These are phyloP conservation scores for Chroicocephalus ridibundus DNA, from an alignment of 2,113 vertebrate species.

Conservation along the genomic window DNA sequence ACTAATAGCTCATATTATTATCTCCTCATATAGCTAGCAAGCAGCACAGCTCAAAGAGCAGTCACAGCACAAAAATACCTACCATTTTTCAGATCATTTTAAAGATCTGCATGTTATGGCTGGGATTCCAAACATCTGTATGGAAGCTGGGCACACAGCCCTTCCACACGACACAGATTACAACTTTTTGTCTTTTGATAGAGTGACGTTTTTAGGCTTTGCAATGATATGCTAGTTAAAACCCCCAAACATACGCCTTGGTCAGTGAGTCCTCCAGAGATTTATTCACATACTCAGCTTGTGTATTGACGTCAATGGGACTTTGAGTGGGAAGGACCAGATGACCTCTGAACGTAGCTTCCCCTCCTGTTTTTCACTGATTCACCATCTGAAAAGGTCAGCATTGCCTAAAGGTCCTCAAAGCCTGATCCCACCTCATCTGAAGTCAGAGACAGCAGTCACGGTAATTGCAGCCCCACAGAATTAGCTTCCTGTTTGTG, in stretches of 20 bases:
- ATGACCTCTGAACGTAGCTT: neutral
- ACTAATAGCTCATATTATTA: neutral
- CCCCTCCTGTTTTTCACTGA: neutral
- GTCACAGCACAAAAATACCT: neutral
- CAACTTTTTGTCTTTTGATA: neutral
- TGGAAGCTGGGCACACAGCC: neutral
- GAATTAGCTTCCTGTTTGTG: neutral
- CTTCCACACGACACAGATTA: fast-evolving
- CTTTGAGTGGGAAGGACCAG: neutral
- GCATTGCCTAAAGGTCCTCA: neutral
- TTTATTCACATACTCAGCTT: neutral
- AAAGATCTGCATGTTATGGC: neutral
- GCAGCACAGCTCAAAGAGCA: neutral
- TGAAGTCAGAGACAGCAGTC: neutral
- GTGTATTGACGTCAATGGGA: neutral
- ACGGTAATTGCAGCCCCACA: neutral
- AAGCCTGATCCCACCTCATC: neutral
- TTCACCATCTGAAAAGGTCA: neutral
- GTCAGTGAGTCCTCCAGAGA: neutral
- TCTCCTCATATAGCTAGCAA: neutral
- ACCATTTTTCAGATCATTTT: neutral
- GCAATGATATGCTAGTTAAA: neutral
- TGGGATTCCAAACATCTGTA: neutral
- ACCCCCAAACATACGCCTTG: neutral
- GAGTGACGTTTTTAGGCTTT: neutral